These are phyloP conservation scores for Ianthella basta DNA, from an alignment of 37 sponge, comb jelly and placozoan species.

Conservation along the genomic window DNA sequence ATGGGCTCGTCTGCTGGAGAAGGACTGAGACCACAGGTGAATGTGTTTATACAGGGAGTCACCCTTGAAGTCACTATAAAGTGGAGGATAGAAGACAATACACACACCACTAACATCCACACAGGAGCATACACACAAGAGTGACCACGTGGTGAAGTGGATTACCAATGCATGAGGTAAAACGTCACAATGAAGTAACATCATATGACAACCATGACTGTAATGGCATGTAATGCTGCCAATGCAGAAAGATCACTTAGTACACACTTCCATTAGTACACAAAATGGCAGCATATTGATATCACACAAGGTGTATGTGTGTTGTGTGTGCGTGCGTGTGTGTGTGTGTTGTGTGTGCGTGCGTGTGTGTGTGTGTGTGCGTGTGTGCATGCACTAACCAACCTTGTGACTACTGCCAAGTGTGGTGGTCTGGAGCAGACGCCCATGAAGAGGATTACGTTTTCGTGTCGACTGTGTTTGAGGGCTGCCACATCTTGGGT, in stretches of 20 bases:
- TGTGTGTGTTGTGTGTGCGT: not conserved
- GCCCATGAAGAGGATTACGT: constrained; percentile 96
- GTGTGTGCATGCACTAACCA: not conserved
- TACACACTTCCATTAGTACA: too few species aligned
- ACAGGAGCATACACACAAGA: not conserved
- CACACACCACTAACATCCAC: not conserved
- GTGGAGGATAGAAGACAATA: not conserved
- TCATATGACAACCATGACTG: too few species aligned
- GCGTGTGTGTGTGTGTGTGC: not conserved
- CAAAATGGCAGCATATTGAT: too few species aligned
- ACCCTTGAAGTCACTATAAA: constrained; percentile 66
- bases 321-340: too few species aligned
- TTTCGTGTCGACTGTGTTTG: constrained; percentile 88
- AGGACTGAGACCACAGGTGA: constrained; percentile 67
- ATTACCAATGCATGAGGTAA: too few species aligned
- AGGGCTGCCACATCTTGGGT: constrained; percentile 82
- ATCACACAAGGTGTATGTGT: not conserved
- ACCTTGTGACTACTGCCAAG: constrained; percentile 92
- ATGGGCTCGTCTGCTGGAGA: constrained; percentile 42
- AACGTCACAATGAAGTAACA: too few species aligned
- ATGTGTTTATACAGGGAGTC: constrained; percentile 62
- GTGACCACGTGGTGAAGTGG: not conserved
- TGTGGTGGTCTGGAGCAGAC: constrained; percentile 81
- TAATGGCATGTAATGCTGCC: too few species aligned
- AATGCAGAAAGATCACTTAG: too few species aligned